These are phyloP conservation scores for Dinothrombium tinctorium DNA, from an alignment of 1,140 invertebrate genomes.

Conservation along the genomic window DNA sequence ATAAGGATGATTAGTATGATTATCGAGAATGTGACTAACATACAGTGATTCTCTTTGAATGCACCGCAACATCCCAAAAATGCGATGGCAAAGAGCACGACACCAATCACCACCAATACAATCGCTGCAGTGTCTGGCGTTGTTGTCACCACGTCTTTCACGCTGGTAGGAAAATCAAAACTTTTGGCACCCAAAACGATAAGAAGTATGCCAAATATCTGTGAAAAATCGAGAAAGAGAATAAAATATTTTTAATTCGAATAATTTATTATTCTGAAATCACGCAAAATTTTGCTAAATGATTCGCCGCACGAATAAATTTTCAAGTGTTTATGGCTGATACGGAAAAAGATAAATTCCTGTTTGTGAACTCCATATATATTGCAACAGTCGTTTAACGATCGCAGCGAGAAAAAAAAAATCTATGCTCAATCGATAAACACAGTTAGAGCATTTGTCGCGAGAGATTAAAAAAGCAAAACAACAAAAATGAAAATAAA, in stretches of 20 bases:
- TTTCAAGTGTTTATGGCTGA: too few species aligned
- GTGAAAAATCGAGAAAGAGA: background rate
- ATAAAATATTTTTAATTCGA: background rate
- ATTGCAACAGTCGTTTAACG: too few species aligned
- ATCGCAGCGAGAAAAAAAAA: too few species aligned
- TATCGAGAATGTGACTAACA: constrained; percentile 47
- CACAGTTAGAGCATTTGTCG: too few species aligned
- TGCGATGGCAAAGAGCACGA: constrained; percentile 51
- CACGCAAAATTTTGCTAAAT: too few species aligned
- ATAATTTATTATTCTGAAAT: too few species aligned
- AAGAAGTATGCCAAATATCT: background rate
- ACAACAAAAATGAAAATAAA: too few species aligned
- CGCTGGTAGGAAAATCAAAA: background rate
- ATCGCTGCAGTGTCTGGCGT: constrained; percentile 9
- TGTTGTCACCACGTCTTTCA: background rate
- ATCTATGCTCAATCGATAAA: too few species aligned
- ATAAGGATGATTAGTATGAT: too few species aligned
- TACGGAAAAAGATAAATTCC: too few species aligned
- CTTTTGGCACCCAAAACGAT: background rate
- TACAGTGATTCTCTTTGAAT: constrained; percentile 48
- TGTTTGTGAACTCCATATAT: too few species aligned
- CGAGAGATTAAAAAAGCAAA: too few species aligned
- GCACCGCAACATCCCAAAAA: constrained; percentile 68
- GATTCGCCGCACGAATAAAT: background rate
- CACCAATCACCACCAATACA: constrained; percentile 47